Evolutionary conservation across 2,888 invertebrate species (phyloP).

Genomic region (Malachius bipustulatus): DNA sequence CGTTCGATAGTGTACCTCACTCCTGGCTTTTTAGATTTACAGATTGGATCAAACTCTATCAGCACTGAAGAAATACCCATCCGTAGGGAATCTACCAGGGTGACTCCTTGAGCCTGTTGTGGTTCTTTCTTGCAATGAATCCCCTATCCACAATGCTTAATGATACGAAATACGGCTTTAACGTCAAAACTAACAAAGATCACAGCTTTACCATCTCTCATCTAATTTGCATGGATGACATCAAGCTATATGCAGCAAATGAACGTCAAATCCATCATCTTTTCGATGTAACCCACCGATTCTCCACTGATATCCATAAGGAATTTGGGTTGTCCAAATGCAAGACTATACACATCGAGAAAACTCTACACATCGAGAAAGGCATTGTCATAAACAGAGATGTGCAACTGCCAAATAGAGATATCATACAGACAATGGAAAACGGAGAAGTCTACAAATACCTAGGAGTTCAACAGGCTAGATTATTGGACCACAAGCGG

Average conservation of each 20-base stretch:
- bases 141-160: slow-evolving; percentile 13
- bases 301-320: background rate
- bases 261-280: background rate
- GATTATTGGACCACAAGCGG: background rate
- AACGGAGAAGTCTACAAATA: slow-evolving; percentile 1
- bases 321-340: background rate
- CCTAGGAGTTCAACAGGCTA: slow-evolving; percentile 1
- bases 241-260: background rate
- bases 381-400: background rate
- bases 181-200: background rate
- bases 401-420: background rate
- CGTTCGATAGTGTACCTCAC: too few species aligned
- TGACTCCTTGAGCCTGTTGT: slow-evolving; percentile 13
- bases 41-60: too few species aligned
- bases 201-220: background rate
- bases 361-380: background rate
- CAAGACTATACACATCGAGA: slow-evolving; percentile 1
- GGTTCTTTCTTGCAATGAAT: slow-evolving; percentile 14
- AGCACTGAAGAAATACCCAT: slow-evolving; percentile 8
- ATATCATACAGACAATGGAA: background rate
- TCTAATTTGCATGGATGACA: background rate
- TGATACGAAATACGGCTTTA: slow-evolving; percentile 1
- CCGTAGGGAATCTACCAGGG: slow-evolving; percentile 14
- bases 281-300: background rate
- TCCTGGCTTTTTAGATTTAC: too few species aligned